phyloP scores from a whole-genome alignment of 2,888 invertebrate genomes.

The Eueremaeus valkanovi region DNA sequence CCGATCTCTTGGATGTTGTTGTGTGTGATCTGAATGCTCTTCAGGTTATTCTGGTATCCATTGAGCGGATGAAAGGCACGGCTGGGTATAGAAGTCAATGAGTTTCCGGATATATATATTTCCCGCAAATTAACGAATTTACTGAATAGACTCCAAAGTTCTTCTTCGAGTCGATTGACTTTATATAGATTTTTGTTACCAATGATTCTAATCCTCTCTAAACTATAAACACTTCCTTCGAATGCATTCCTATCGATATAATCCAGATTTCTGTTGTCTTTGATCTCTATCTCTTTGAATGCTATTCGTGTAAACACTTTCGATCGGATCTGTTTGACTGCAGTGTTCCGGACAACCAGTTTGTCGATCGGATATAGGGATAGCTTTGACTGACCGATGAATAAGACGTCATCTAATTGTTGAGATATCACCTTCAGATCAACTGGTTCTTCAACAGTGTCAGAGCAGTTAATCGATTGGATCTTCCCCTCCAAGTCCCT shows the following conservation, averaged over 20 bases:
- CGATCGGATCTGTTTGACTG: neutral
- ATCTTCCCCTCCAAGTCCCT: neutral
- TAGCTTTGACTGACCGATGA: neutral
- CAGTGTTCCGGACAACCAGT: neutral
- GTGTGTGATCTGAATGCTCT: neutral
- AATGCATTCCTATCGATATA: conserved; percentile 1
- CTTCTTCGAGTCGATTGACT: neutral
- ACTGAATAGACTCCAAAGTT: neutral
- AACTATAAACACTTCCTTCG: neutral
- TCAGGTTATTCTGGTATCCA: neutral
- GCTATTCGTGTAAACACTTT: neutral
- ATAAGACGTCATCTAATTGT: neutral
- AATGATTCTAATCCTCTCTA: neutral
- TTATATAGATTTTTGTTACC: neutral
- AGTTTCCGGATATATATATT: neutral
- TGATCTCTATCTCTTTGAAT: neutral
- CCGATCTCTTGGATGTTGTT: neutral
- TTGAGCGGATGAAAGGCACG: neutral
- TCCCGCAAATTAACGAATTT: conserved; percentile 6
- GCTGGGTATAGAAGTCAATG: neutral
- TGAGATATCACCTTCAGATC: conserved; percentile 15
- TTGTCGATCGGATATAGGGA: neutral
- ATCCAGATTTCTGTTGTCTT: neutral
- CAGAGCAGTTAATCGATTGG: neutral
- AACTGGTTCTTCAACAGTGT: neutral